phyloP scores from a whole-genome alignment of 2,888 invertebrate species.

The Coenonympha arcania region DNA sequence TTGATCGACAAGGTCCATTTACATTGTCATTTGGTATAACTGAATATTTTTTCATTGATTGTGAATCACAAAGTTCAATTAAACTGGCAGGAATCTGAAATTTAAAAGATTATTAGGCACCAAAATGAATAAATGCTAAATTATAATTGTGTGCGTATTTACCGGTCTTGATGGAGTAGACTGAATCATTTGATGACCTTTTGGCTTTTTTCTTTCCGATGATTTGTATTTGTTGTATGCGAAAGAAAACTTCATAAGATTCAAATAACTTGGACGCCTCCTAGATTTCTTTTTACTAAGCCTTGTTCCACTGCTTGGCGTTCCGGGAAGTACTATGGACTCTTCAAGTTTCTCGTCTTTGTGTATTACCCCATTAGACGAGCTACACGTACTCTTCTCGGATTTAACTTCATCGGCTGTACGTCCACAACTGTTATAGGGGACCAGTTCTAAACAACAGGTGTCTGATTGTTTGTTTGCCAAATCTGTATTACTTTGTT shows the following conservation, averaged over 20 bases:
- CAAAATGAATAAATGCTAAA: background rate
- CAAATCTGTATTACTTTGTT: background rate
- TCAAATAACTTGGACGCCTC: slow-evolving; percentile 27
- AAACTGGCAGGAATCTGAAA: slow-evolving; percentile 54
- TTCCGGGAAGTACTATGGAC: background rate
- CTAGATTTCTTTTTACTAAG: slow-evolving; percentile 32
- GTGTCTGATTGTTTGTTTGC: background rate
- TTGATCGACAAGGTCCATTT: slow-evolving; percentile 15
- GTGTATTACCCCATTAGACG: background rate
- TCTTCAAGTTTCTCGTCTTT: slow-evolving; percentile 21
- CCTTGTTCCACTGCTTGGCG: slow-evolving; percentile 30
- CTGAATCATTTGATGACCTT: slow-evolving; percentile 29
- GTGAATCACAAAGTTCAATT: slow-evolving; percentile 43
- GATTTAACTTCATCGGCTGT: background rate
- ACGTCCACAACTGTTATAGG: background rate
- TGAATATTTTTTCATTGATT: slow-evolving; percentile 21
- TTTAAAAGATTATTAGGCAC: background rate
- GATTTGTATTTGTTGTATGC: slow-evolving; percentile 25
- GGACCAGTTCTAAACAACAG: slow-evolving; percentile 4
- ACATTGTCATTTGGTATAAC: slow-evolving; percentile 2
- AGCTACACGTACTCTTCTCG: background rate
- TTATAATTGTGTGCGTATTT: slow-evolving; percentile 20
- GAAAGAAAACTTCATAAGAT: slow-evolving; percentile 30
- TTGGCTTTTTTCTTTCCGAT: slow-evolving; percentile 29
- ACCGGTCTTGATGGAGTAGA: slow-evolving; percentile 44